phyloP scores from a whole-genome alignment of 2,797 vertebrate species.

The Malurus leucopterus region DNA sequence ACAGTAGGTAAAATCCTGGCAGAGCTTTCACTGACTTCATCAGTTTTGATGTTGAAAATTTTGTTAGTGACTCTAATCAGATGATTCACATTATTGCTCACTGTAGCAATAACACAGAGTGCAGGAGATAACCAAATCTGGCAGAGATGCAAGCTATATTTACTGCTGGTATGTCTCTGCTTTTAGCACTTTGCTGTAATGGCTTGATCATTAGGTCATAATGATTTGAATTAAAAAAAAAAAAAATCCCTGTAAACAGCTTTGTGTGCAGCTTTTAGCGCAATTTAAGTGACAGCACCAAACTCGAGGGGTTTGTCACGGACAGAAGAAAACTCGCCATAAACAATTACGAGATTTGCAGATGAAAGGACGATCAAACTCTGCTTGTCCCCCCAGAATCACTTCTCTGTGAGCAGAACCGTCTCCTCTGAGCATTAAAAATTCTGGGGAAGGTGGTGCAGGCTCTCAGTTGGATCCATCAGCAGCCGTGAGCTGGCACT shows the following conservation, averaged over 20 bases:
- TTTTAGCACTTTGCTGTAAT: slow-evolving; percentile 35
- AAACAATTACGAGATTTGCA: background rate
- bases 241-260: background rate
- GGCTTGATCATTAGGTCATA: slow-evolving; percentile 44
- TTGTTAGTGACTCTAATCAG: slow-evolving; percentile 30
- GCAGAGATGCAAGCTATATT: background rate
- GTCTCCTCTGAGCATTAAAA: background rate
- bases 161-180: slow-evolving; percentile 14
- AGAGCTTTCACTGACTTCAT: slow-evolving; percentile 29
- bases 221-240: background rate
- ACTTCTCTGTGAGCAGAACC: background rate
- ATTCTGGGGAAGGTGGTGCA: background rate
- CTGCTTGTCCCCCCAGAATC: background rate
- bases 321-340: background rate
- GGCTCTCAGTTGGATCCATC: background rate
- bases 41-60: slow-evolving; percentile 25
- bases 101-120: slow-evolving; percentile 36
- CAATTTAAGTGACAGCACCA: background rate
- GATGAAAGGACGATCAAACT: background rate
- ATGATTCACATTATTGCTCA: slow-evolving; percentile 49
- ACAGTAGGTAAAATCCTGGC: slow-evolving; percentile 18
- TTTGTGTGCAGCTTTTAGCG: background rate
- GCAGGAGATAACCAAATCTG: slow-evolving; percentile 31
- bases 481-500: background rate
- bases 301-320: background rate